phyloP scores from a whole-genome alignment of 2,113 vertebrate species.

The Nerophis ophidion region DNA sequence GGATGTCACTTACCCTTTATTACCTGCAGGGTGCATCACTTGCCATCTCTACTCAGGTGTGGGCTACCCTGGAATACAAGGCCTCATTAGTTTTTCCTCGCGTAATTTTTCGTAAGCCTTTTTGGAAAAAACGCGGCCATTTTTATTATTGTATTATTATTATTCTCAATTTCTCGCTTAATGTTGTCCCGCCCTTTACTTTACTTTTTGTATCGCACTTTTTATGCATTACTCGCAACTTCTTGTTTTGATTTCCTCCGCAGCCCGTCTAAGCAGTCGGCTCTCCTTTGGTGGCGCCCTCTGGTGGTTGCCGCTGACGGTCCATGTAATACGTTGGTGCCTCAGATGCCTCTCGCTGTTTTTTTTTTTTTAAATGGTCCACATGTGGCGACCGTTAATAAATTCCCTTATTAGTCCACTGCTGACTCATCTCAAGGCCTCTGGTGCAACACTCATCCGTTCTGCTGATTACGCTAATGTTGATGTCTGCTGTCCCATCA shows the following conservation, averaged over 20 bases:
- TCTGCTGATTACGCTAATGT: slow-evolving; percentile 21
- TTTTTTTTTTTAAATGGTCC: background rate
- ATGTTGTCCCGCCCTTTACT: no score
- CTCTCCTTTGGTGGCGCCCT: background rate
- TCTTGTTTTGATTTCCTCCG: background rate
- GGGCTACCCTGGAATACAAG: background rate
- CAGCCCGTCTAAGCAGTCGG: background rate
- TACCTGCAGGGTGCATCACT: slow-evolving; percentile 1
- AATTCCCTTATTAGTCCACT: slow-evolving; percentile 3
- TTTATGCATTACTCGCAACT: no score
- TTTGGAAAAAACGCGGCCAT: no score
- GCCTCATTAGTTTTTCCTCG: no score
- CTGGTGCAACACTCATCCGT: slow-evolving; percentile 32
- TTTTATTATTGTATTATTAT: no score
- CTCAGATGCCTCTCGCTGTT: background rate
- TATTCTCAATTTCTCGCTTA: no score
- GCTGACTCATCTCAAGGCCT: slow-evolving; percentile 36
- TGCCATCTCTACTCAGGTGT: background rate
- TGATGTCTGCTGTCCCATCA: slow-evolving; percentile 10
- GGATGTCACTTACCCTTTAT: slow-evolving; percentile 25
- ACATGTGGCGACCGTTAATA: background rate
- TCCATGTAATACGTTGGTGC: background rate
- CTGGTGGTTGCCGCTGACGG: background rate
- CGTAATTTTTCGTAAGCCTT: no score
- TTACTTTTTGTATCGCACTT: no score